Evolutionary conservation across 2,888 invertebrate species (phyloP).

Genomic region (Pheosia tremula): DNA sequence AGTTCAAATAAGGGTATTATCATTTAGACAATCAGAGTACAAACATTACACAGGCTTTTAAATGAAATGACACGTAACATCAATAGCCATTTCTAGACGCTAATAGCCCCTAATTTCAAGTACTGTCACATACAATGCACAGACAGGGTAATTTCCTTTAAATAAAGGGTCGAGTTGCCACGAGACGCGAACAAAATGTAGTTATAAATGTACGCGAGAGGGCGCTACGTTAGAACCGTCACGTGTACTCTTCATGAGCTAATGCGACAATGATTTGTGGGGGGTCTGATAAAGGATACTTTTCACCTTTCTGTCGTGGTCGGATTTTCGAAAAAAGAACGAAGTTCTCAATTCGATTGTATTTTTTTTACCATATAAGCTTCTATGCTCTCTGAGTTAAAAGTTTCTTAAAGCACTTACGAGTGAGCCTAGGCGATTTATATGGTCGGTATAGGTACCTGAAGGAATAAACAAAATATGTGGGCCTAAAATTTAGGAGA

Average conservation of each 20-base stretch:
- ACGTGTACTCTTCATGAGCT: conserved; percentile 37
- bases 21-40: too few species aligned
- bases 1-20: too few species aligned
- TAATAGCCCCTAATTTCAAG: neutral
- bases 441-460: too few species aligned
- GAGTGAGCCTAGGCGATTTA: too few species aligned
- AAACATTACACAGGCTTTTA: neutral
- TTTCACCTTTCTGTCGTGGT: too few species aligned
- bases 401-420: too few species aligned
- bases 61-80: neutral
- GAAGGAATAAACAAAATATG: too few species aligned
- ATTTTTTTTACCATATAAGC: too few species aligned
- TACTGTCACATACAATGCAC: conserved; percentile 18
- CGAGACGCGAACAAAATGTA: conserved; percentile 60
- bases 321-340: too few species aligned
- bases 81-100: neutral
- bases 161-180: conserved; percentile 54
- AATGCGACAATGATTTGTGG: conserved; percentile 28
- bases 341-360: too few species aligned
- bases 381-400: too few species aligned
- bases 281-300: conserved; percentile 1
- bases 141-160: conserved; percentile 59
- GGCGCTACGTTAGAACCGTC: conserved; percentile 44
- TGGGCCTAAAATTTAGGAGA: too few species aligned
- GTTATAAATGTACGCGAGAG: conserved; percentile 58